Percentiles rank a stretch among this genome's conserved stretches.
These are phyloP conservation scores for Pantherophis guttatus DNA, from an alignment of 2,113 vertebrate species.

Conservation along the genomic window DNA sequence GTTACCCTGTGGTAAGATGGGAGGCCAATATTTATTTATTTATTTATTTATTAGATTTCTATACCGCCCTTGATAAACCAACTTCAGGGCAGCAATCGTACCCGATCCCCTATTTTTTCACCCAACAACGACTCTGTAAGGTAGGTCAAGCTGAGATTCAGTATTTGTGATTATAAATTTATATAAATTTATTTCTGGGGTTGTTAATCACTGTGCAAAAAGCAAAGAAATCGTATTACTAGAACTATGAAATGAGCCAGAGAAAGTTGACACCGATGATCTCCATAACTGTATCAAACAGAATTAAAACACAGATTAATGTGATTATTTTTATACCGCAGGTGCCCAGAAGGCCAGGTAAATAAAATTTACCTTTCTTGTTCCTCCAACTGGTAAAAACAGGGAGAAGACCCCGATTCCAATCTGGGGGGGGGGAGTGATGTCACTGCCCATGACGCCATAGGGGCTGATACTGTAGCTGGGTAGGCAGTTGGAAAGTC, in stretches of 20 bases:
- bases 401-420: background rate
- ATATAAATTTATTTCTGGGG: background rate
- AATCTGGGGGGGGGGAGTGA: background rate
- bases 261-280: background rate
- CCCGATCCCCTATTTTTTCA: too few species aligned
- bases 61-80: too few species aligned
- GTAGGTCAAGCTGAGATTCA: too few species aligned
- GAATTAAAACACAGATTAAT: background rate
- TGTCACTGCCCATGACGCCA: background rate
- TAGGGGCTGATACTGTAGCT: background rate
- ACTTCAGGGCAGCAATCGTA: too few species aligned
- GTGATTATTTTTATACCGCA: background rate
- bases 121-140: too few species aligned
- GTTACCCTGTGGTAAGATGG: too few species aligned
- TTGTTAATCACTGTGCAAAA: background rate
- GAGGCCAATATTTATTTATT: too few species aligned
- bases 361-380: background rate
- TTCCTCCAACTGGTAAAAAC: background rate
- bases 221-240: background rate
- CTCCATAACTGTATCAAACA: background rate
- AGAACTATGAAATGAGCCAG: background rate
- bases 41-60: too few species aligned
- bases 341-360: background rate
- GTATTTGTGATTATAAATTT: too few species aligned
- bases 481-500: background rate